Evolutionary conservation across 2,888 invertebrate genomes (phyloP).

Genomic region (Eupithecia abbreviata): DNA sequence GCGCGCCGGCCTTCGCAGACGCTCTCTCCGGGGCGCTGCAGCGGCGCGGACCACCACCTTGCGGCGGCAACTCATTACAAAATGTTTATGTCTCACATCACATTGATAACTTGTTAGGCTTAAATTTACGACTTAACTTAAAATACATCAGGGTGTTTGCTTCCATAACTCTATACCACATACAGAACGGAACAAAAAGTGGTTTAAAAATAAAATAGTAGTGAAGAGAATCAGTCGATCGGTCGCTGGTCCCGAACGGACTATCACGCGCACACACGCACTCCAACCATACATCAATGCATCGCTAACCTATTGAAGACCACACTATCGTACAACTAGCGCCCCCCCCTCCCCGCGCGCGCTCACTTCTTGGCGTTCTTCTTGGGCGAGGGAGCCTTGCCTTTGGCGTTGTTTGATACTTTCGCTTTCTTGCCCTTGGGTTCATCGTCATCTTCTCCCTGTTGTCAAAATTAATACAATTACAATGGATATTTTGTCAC

Average conservation of each 20-base stretch:
- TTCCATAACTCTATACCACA: constrained; percentile 79
- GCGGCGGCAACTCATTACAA: constrained; percentile 63
- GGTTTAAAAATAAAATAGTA: constrained; percentile 67
- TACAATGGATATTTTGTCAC: background rate
- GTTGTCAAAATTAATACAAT: constrained; percentile 37
- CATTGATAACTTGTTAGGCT: constrained; percentile 79
- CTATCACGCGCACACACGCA: constrained; percentile 62
- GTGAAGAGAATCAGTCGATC: constrained; percentile 66
- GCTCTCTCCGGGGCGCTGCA: no score
- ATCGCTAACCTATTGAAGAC: constrained; percentile 72
- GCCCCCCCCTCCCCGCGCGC: constrained; percentile 55
- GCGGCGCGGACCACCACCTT: background rate
- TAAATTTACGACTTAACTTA: constrained; percentile 77
- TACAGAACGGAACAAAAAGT: constrained; percentile 77
- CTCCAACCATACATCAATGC: constrained; percentile 62
- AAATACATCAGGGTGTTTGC: constrained; percentile 66
- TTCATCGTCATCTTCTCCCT: constrained; percentile 90
- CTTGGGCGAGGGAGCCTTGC: constrained; percentile 88
- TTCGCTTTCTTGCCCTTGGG: constrained; percentile 92
- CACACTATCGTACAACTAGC: constrained; percentile 71
- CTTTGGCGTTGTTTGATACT: constrained; percentile 88
- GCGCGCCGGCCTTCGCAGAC: background rate
- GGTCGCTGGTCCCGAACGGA: constrained; percentile 61
- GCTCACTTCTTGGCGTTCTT: constrained; percentile 86
- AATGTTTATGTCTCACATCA: constrained; percentile 69